Base-by-base conservation (phyloP, 2,797 vertebrate species). In the Hephaestus fuliginosus region DNA sequence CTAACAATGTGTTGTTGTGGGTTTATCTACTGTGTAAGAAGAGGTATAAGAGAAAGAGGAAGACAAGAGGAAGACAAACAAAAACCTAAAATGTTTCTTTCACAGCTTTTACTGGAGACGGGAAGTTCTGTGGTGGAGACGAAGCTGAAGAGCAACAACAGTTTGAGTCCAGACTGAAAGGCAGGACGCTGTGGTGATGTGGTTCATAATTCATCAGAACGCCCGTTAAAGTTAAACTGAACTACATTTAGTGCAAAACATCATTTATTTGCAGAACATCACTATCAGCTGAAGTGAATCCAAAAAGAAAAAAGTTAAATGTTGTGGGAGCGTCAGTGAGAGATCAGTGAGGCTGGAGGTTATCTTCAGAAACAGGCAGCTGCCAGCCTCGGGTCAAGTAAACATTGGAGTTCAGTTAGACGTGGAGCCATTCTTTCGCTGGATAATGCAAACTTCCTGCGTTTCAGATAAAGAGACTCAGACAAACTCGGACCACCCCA, bases 391-490 rank as follows among this genome's bases (percentile, higher is more conserved):
- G 22, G 87, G 87, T 78, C 66, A 56, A 43, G 69, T 74, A 82
- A 89, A 91, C 86, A 83, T 9, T 10, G 0, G 13, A 61, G 78
- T 43, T 51, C 44, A 76, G 72, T 61, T 64, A 57, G 74, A 71
- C 51, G 51, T 30, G 2, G 1, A 78, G 61, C 72, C 80, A 85
- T 87, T 89, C 86, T 88, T 84, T 63, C 28, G 2, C 46, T 28
- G 78, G 51, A 74, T 76, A 79, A 89, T 55, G 48, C 52, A 56
- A 69, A 85, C 85, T 89, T 91, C 89, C 90, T 92, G 82, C 0
- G 1, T 77, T 86, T 82, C 68, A 79, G 70, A 89, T 55, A 49
- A 66, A 76, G 70, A 51, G 56, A 60, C 85, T 76, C 25, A 75
- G 13, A 80, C 74, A 77, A 52, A 55, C 76, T 22, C 48, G 44